Evolutionary conservation across 2,113 vertebrate genomes (phyloP).

Genomic region (Larimichthys polyactis): DNA sequence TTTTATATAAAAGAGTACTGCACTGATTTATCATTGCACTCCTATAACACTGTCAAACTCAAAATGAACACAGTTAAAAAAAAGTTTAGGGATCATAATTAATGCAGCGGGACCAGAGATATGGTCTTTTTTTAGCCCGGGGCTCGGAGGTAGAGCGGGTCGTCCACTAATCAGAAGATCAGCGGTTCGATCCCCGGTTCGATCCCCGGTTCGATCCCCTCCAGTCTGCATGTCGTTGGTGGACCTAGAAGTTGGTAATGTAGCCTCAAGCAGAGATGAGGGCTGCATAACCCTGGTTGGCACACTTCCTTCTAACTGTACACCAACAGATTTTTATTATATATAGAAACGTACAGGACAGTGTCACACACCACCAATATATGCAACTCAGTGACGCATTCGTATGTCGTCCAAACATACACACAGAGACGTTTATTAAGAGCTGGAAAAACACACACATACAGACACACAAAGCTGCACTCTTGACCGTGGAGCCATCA

Average conservation of each 20-base stretch:
- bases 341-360: background rate
- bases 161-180: too few relatives aligned
- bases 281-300: too few relatives aligned
- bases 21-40: background rate
- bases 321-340: too few relatives aligned
- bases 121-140: background rate
- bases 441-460: background rate
- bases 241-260: too few relatives aligned
- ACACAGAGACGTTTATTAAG: background rate
- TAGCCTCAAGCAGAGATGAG: too few relatives aligned
- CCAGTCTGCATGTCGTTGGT: too few relatives aligned
- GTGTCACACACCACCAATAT: background rate
- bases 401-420: background rate
- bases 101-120: background rate
- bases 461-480: slow-evolving; percentile 3
- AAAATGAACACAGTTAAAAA: background rate
- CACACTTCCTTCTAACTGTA: too few relatives aligned
- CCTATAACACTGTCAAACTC: background rate
- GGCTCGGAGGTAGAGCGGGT: too few relatives aligned
- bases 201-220: too few relatives aligned
- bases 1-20: background rate
- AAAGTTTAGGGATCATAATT: background rate
- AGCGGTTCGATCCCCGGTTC: too few relatives aligned
- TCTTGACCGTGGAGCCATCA: background rate
- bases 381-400: background rate